These are phyloP conservation scores for Rhabdornis inornatus DNA, from an alignment of 2,113 vertebrate species.

Conservation along the genomic window DNA sequence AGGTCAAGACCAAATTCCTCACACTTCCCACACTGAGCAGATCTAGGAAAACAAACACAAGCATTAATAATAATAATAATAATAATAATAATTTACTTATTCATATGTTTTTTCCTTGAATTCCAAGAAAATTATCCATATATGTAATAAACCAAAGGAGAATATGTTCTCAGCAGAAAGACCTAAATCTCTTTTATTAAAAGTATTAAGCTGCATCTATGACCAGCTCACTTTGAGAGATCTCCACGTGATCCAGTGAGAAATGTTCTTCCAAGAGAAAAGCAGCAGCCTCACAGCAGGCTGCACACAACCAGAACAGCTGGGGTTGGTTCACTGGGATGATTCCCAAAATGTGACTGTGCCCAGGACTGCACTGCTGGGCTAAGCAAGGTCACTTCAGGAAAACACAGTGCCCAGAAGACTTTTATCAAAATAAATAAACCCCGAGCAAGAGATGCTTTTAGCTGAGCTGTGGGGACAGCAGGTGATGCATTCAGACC, in stretches of 20 bases:
- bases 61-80: too few species aligned
- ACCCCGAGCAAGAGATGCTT: background rate
- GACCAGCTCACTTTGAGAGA: background rate
- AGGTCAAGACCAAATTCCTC: background rate
- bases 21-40: background rate
- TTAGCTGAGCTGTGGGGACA: background rate
- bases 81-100: rapidly evolving
- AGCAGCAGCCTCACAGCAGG: background rate
- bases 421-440: background rate
- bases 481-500: background rate
- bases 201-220: background rate
- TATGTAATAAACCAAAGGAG: background rate
- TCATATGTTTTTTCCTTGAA: background rate
- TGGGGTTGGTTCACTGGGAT: too few species aligned
- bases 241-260: background rate
- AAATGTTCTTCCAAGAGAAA: background rate
- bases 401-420: rapidly evolving
- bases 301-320: background rate
- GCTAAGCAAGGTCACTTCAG: background rate
- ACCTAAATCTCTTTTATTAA: background rate
- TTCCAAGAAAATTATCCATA: background rate
- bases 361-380: background rate
- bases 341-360: too few species aligned
- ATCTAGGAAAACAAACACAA: background rate
- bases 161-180: background rate